A percentile compares a stretch with the other conserved stretches of the same genome.
Conservation (phyloP, 2,888 invertebrate species). For the Coremacera marginata region DNA sequence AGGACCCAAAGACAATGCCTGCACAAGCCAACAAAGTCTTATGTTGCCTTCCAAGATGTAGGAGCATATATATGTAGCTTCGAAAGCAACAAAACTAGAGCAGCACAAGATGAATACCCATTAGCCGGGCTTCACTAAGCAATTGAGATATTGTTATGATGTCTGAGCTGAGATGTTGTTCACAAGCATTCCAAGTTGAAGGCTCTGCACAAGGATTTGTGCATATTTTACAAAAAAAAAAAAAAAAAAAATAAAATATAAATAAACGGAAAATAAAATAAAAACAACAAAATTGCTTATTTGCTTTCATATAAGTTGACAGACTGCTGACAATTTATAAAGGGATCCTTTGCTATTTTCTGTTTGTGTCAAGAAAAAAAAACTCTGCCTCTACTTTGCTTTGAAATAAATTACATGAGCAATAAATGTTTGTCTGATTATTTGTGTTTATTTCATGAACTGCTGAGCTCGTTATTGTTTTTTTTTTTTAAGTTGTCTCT, state of each 20-base stretch:
- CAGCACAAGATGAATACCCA: conserved; percentile 34
- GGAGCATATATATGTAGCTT: too few species aligned
- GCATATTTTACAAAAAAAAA: background rate
- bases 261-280: too few species aligned
- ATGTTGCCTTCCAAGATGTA: too few species aligned
- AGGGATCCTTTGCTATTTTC: background rate
- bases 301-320: conserved; percentile 3
- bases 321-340: conserved; percentile 16
- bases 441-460: too few species aligned
- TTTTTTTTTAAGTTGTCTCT: too few species aligned
- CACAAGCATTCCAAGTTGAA: background rate
- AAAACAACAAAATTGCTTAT: background rate
- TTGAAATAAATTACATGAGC: background rate
- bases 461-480: too few species aligned
- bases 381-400: background rate
- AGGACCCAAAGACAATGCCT: conserved; percentile 14
- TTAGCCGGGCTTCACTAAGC: conserved; percentile 50
- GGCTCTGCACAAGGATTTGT: background rate
- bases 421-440: background rate
- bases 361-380: too few species aligned
- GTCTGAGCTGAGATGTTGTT: background rate
- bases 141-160: conserved; percentile 46
- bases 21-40: conserved; percentile 26
- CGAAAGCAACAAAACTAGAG: too few species aligned
- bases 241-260: background rate